phyloP scores from a whole-genome alignment of 2,888 invertebrate genomes.

The Anoplius nigerrimus region DNA sequence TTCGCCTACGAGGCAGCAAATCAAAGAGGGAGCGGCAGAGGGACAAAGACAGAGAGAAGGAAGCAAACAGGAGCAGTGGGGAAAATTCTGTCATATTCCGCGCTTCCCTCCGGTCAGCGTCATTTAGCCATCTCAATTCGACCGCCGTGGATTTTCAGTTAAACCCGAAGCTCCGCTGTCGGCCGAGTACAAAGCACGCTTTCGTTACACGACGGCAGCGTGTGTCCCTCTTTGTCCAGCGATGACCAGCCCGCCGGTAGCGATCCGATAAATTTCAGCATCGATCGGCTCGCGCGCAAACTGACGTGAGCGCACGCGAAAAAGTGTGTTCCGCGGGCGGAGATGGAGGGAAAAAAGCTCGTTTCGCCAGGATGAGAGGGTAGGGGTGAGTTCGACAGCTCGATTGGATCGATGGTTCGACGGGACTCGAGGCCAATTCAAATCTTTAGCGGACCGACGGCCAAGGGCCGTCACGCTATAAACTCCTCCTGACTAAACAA shows the following conservation, averaged over 20 bases:
- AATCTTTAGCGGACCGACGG: constrained; percentile 39
- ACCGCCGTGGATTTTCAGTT: too few relatives aligned
- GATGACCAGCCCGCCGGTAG: neutral
- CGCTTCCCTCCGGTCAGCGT: too few relatives aligned
- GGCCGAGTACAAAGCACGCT: too few relatives aligned
- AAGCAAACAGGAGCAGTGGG: neutral
- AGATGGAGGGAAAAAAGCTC: constrained; percentile 24
- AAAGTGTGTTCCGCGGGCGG: constrained; percentile 28
- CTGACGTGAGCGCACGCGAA: constrained; percentile 13
- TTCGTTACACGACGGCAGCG: too few relatives aligned
- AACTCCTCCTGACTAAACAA: constrained; percentile 33
- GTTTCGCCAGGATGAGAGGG: too few relatives aligned
- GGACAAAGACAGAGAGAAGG: neutral
- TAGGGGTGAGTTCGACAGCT: constrained; percentile 11
- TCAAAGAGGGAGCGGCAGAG: neutral
- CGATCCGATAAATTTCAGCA: neutral
- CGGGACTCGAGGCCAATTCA: constrained; percentile 43
- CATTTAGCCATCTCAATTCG: too few relatives aligned
- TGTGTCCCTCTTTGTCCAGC: too few relatives aligned
- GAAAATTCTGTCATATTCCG: too few relatives aligned
- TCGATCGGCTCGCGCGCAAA: neutral
- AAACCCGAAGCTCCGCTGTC: too few relatives aligned
- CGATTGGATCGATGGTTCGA: constrained; percentile 40
- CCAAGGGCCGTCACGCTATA: constrained; percentile 5
- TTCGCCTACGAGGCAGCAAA: neutral